These are phyloP conservation scores for Thamnophis sirtalis DNA, from an alignment of 2,113 vertebrate genomes.

Conservation along the genomic window DNA sequence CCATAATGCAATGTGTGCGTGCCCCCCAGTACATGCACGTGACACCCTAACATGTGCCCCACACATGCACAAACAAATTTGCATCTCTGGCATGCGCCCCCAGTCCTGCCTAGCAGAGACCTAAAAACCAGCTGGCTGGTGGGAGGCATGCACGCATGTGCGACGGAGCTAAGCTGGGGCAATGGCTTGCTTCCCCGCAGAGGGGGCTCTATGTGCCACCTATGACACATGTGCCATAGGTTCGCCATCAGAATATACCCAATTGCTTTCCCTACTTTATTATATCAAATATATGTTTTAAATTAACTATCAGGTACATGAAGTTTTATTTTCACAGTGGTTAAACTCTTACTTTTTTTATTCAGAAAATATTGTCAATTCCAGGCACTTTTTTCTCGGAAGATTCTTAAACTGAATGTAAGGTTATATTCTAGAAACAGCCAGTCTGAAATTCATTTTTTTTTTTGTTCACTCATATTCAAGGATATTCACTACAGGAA, in stretches of 20 bases:
- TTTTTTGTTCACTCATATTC: neutral
- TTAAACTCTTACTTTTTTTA: neutral
- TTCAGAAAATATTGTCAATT: neutral
- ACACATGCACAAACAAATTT: no score
- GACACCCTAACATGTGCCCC: no score
- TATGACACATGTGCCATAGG: no score
- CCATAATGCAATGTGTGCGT: no score
- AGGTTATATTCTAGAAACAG: neutral
- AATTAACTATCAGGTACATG: neutral
- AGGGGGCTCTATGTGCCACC: no score
- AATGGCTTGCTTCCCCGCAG: no score
- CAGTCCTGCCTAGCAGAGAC: no score
- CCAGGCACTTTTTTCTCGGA: neutral
- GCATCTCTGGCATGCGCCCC: no score
- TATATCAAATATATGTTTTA: neutral
- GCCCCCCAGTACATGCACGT: no score
- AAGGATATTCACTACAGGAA: neutral
- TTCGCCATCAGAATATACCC: neutral
- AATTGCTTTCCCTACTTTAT: neutral
- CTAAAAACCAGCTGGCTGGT: no score
- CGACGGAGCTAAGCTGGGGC: no score
- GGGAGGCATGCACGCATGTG: no score
- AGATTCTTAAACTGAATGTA: neutral
- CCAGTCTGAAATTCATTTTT: neutral
- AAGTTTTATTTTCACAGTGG: neutral